Base-by-base conservation (phyloP, 2,888 invertebrate genomes). In the Camponotus fellah region DNA sequence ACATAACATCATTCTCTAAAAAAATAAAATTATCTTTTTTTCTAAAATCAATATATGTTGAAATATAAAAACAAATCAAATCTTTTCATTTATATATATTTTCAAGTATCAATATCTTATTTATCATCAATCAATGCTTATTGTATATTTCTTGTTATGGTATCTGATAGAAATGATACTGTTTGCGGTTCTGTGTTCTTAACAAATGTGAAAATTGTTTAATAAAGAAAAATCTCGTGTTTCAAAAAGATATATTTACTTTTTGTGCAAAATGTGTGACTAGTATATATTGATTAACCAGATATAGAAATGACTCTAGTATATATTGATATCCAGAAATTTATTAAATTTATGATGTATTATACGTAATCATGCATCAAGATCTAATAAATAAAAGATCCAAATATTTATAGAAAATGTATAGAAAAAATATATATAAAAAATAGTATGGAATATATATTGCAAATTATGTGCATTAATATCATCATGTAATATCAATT, bases 381-480 rank as follows among this genome's bases (percentile, higher is more conserved):
- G 49, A 6, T 53, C 53, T 26, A 53, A 66, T 64, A 53, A 32
- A 53, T 53, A 66, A 40, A 40, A 5, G 43, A 21, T 26, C 12
- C 14, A 65, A 40, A 76, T 53, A 40, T 12, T 76, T 40, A 75
- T 34, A 46, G 46, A 46, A 46, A 46, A 74, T 62, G 34, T 37
- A 14, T 76, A 64, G 49, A 53, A 65, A 56, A 72, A 14, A 76
- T 76, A 49, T 49, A 64, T 62, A 26, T 3, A 14, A 4, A 6
- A 6, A 37, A 37, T 37, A 37, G 26, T 26, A 10, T 17, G 4
- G 6, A 49, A 49, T 53, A n/a, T 53, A n/a, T n/a, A n/a, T 17
- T 75, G 49, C 49, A 76, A 53, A 4, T 66, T 2, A 65, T 53
- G n/a, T 21, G 10, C 26, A 21, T 26, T 40, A 68, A 68, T 65